Conservation (phyloP, 2,888 invertebrate genomes). For the Pristionchus exspectatus region DNA sequence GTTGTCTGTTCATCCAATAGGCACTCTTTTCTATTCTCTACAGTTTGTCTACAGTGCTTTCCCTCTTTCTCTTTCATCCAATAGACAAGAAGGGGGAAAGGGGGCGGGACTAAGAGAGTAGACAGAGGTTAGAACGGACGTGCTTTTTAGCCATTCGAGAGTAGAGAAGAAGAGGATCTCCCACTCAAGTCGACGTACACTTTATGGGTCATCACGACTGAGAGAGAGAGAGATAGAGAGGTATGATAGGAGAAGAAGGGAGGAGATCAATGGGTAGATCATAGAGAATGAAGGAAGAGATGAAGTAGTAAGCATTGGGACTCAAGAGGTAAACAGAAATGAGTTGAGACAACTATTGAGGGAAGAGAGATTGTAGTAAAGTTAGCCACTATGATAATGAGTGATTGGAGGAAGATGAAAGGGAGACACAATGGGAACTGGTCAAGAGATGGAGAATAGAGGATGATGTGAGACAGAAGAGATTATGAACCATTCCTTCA, state of each 20-base stretch:
- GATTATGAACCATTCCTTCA: background rate
- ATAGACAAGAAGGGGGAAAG: background rate
- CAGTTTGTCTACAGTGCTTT: slow-evolving; percentile 14
- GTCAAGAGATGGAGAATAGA: background rate
- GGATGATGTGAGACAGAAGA: slow-evolving; percentile 16
- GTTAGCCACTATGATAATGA: slow-evolving; percentile 39
- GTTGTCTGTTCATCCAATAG: background rate
- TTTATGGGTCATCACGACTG: slow-evolving; percentile 17
- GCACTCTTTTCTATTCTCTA: background rate
- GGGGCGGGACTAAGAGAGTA: background rate
- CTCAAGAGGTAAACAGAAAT: slow-evolving; percentile 26
- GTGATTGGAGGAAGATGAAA: slow-evolving; percentile 29
- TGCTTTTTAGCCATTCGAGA: slow-evolving; percentile 12
- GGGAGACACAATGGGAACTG: background rate
- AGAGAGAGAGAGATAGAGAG: slow-evolving; percentile 29
- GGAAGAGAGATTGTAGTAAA: slow-evolving; percentile 13
- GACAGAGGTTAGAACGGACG: background rate
- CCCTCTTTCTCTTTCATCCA: slow-evolving; percentile 25
- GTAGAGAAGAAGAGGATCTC: background rate
- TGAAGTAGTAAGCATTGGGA: slow-evolving; percentile 10
- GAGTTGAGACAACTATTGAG: slow-evolving; percentile 41
- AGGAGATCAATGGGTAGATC: slow-evolving; percentile 51
- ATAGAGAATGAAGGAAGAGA: slow-evolving; percentile 36
- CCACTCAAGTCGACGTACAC: slow-evolving; percentile 58
- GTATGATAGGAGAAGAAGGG: slow-evolving; percentile 7